Percentiles rank a stretch among this genome's conserved stretches.
These are phyloP conservation scores for Mellilla xanthometata DNA, from an alignment of 2,888 invertebrate genomes.

Conservation along the genomic window DNA sequence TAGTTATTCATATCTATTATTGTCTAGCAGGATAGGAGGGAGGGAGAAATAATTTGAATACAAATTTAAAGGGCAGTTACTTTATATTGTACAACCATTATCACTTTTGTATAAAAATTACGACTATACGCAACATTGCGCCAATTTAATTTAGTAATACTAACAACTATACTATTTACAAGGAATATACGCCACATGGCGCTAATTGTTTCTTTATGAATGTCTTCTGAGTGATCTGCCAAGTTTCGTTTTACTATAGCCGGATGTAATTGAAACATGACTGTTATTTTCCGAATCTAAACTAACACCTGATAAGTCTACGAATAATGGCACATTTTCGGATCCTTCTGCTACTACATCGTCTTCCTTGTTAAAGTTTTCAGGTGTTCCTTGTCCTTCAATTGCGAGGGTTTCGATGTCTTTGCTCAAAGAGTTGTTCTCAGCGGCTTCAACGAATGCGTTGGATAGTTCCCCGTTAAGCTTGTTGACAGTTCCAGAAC, in stretches of 20 bases:
- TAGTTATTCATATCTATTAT: too few relatives aligned
- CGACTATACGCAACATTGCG: slow-evolving; percentile 69
- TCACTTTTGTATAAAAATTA: slow-evolving; percentile 73
- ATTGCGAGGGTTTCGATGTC: slow-evolving; percentile 83
- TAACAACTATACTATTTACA: slow-evolving; percentile 78
- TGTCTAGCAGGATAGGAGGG: too few relatives aligned
- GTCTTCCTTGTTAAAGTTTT: slow-evolving; percentile 56
- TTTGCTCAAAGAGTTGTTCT: slow-evolving; percentile 89
- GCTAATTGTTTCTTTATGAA: slow-evolving; percentile 52
- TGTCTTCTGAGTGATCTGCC: slow-evolving; percentile 73
- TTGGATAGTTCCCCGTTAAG: slow-evolving; percentile 91
- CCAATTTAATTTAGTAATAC: slow-evolving; percentile 77
- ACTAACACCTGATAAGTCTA: slow-evolving; percentile 72
- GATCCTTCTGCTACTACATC: slow-evolving; percentile 63
- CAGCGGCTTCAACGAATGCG: slow-evolving; percentile 93
- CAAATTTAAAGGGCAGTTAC: slow-evolving; percentile 51
- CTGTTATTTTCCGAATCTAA: slow-evolving; percentile 63
- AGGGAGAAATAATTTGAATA: slow-evolving; percentile 34
- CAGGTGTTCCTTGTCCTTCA: slow-evolving; percentile 74
- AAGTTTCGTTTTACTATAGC: slow-evolving; percentile 79
- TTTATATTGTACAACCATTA: slow-evolving; percentile 79
- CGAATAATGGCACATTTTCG: slow-evolving; percentile 78
- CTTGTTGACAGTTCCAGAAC: slow-evolving; percentile 88
- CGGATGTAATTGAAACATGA: slow-evolving; percentile 74
- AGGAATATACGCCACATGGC: slow-evolving; percentile 50